Base-by-base conservation (phyloP, 2,797 vertebrate species). In the Rhinatrema bivittatum region DNA sequence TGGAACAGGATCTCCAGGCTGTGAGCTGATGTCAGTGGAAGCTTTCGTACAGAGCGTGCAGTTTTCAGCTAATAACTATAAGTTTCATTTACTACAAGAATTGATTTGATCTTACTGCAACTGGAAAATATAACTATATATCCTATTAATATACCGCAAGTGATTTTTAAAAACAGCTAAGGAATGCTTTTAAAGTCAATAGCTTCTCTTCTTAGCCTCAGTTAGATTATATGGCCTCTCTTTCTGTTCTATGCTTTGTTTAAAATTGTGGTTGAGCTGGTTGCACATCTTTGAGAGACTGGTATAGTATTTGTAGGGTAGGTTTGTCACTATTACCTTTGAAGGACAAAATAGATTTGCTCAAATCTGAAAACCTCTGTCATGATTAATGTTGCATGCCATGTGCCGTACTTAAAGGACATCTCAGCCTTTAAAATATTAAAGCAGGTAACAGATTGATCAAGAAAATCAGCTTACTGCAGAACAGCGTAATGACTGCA, bases 21-120 rank as follows among this genome's bases (percentile, higher is more conserved):
- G n/a, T n/a, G n/a, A n/a, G n/a, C n/a, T n/a, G n/a, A n/a, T n/a
- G n/a, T n/a, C n/a, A n/a, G n/a, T n/a, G n/a, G n/a, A n/a, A n/a
- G n/a, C n/a, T n/a, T n/a, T n/a, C n/a, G n/a, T n/a, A n/a, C n/a
- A n/a, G n/a, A n/a, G n/a, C n/a, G n/a, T n/a, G n/a, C n/a, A n/a
- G n/a, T n/a, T n/a, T n/a, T n/a, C n/a, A n/a, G n/a, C n/a, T n/a
- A n/a, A n/a, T n/a, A n/a, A n/a, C 50, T 64, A 20, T 59, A 53
- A 57, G 38, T 55, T 67, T 69, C 36, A 36, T 63, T 71, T 63
- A 29, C 50, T 46, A 21, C 12, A 21, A 46, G 36, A 29, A 41
- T 65, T 49, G 28, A 67, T 69, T 77, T 74, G 62, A 51, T 76
- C 60, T 46, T 53, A 36, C 36, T 60, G 25, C 35, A 53, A 45